Evolutionary conservation across 2,888 invertebrate species (phyloP), one percentile per base, ranked within the genome.

Genomic region (Caenorhabditis sp.): DNA sequence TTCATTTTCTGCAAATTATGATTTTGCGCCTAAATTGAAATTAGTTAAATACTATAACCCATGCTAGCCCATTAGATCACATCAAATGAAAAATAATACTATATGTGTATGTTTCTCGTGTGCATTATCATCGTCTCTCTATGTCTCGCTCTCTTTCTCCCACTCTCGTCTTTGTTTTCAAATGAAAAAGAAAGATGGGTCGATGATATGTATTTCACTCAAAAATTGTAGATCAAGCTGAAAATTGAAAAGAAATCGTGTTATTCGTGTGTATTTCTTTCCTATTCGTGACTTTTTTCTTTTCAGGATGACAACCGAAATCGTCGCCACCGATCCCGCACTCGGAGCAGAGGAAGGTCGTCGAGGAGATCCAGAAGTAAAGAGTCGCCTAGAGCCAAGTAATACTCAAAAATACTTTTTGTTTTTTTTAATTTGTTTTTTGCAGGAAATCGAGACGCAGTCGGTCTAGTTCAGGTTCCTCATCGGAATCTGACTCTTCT

Each of bases 301-400:
- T 72, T 72, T 32, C 67, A 78, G 78, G 78, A 78, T 47, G 78
- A 78, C 28, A 50, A 65, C n/a, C 64, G 78, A 20, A 70, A 24
- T 15, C 70, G 78, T 18, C 61, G 60, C 22, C 78, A 58, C 13
- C 55, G 61, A 20, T 60, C 68, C 4, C 56, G 65, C 13, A 78
- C 60, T 20, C 58, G 70, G 15, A 72, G 72, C 64, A 35, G 35
- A 32, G 76, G 67, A 28, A 32, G 76, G 20, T 44, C 60, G 26
- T 22, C 65, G 44, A 60, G 81, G 15, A 28, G 81, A 15, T 71
- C 81, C 11, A 68, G 78, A 56, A 81, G 71, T 9, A 62, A 74
- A 65, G 74, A 56, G 6, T 82, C 82, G 15, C 83, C 76, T 0
- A 82, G 64, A 58, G 77, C 47, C 37, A 79, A 80, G 81, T 80